Conservation (phyloP, 2,113 vertebrate species). For the Brevimyrus niger region DNA sequence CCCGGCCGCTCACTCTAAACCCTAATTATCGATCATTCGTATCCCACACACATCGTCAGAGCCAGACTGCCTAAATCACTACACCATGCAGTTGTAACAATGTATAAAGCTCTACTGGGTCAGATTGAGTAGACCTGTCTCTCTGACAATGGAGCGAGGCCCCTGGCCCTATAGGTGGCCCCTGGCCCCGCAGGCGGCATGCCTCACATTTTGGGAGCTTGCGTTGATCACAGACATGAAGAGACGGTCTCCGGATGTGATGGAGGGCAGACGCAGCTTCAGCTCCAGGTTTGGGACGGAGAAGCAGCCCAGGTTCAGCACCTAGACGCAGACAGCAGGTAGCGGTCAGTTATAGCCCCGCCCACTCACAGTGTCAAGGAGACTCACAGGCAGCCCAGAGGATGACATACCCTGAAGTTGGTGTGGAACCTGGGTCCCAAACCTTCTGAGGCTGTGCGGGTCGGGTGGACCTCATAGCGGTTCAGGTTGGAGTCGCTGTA, state of each 20-base stretch:
- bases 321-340: constrained; percentile 48
- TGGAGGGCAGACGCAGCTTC: constrained; percentile 66
- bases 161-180: background rate
- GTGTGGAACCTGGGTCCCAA: constrained; percentile 80
- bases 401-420: constrained; percentile 62
- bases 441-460: constrained; percentile 59
- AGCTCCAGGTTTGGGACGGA: constrained; percentile 64
- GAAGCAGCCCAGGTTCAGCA: constrained; percentile 86
- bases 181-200: background rate
- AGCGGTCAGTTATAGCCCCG: background rate
- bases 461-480: constrained; percentile 80
- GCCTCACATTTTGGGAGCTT: constrained; percentile 73
- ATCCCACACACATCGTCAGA: background rate
- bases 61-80: background rate
- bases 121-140: background rate
- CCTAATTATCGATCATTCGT: background rate
- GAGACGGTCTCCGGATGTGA: constrained; percentile 59
- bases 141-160: background rate
- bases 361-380: background rate
- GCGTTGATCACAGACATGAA: constrained; percentile 74
- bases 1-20: background rate
- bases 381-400: background rate
- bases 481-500: constrained; percentile 76
- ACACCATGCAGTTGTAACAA: background rate
- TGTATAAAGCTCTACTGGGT: background rate